Base-by-base conservation (phyloP, 53 echinoderm and acorn worm genomes). In the Mesocentrotus franciscanus region DNA sequence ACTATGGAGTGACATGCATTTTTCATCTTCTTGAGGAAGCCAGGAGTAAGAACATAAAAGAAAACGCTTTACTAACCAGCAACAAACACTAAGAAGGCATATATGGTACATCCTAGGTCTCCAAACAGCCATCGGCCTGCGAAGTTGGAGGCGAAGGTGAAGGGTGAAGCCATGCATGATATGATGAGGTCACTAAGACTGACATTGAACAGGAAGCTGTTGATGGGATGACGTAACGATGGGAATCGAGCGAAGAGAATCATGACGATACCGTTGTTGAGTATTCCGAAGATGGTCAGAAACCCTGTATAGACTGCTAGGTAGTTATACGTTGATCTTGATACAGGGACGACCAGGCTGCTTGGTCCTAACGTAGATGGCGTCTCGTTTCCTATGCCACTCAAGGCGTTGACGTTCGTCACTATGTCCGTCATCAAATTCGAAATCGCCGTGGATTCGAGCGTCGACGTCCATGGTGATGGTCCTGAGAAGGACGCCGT, bases 111-210 rank as follows among this genome's bases (percentile, higher is more conserved):
- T 10, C 97, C 97, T 6, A 92, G 59, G 1, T 96, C 95, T 4
- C 98, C 97, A 75, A 96, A 98, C 56, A 98, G 33, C 98, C 98
- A 98, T 14, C 87, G 32, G 10, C 98, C 96, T 18, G 97, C 97
- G 6, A 98, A 94, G 71, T 97, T 98, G 11, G 98, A 92, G 39
- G 97, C 97, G 76, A 98, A 98, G 16, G 97, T 97, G 78, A 98
- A 94, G 8, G 98, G 97, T 26, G 96, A 96, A 15, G 96, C 98
- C 8, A 98, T 75, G 10, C 96, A 56, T 8, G 98, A 97, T 16
- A 98, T 97, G 39, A 92, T 94, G 61, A 98, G 89, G 90, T 98
- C 98, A 57, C 98, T 95, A 9, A 98, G 61, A 89, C 97, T 96
- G 49, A 98, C 92, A 78, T 97, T 98, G 72, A 98, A 90, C 60